Base-by-base conservation (phyloP, 2,797 vertebrate species). In the Onychomys leucogaster region DNA sequence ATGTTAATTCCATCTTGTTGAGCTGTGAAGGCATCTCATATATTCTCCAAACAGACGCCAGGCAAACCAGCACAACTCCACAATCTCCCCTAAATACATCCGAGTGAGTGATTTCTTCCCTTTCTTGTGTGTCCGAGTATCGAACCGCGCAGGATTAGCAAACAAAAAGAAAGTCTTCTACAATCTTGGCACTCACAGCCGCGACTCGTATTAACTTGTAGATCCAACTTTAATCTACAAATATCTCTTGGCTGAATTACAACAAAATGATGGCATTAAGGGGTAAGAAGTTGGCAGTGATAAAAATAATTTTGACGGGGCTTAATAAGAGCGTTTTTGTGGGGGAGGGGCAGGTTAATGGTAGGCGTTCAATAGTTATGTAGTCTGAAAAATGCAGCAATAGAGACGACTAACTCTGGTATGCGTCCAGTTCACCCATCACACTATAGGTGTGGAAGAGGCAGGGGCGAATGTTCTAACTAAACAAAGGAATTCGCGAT, bases 401-500 rank as follows among this genome's bases (percentile, higher is more conserved):
- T 69, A 4, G 67, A 89, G 67, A 76, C 80, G 67, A n/a, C 17
- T 80, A 85, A 93, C 16, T 85, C 57, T 81, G 75, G 71, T 78
- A 34, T 85, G 85, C 71, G 76, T 96, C 17, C 34, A 89, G 25
- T 77, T 67, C 52, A 43, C 49, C 43, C 46, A 67, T 94, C 83
- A 52, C 29, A 8, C 32, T 19, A 37, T 0, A 82, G 37, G 63
- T 67, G 78, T 85, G 57, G 21, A 78, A 80, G 34, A 63, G 7
- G 49, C 34, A 73, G 89, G 85, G 90, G 34, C 23, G 43, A 96
- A 10, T n/a, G 61, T 43, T 93, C 46, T 89, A 85, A 88, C 43
- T 83, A 92, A 96, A 96, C 91, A 95, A 94, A 94, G 65, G 67
- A 86, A 93, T 43, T 69, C 73, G 55, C 14, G 59, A 76, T 37